Evolutionary conservation across 2,113 vertebrate species (phyloP).

Genomic region (western clawed frog (Xenopus tropicalis)): DNA sequence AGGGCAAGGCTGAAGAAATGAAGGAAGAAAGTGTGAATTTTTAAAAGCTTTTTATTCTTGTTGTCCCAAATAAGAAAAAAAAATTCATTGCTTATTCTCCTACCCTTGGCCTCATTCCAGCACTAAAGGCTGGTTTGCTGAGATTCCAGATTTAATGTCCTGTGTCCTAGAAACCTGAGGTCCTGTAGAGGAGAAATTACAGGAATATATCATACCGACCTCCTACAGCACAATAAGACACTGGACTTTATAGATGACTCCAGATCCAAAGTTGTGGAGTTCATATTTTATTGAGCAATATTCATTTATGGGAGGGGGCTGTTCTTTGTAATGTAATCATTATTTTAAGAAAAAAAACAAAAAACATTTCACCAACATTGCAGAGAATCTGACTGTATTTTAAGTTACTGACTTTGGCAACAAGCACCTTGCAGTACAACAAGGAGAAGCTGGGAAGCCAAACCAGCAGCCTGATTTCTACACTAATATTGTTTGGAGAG

Average conservation of each 20-base stretch:
- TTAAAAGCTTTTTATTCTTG: slow-evolving; percentile 49
- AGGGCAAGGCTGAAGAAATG: slow-evolving; percentile 24
- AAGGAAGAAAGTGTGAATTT: slow-evolving; percentile 54
- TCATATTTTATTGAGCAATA: slow-evolving; percentile 28
- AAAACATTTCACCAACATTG: slow-evolving; percentile 51
- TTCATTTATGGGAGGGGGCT: slow-evolving; percentile 4
- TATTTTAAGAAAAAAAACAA: slow-evolving; percentile 9
- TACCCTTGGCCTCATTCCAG: slow-evolving; percentile 39
- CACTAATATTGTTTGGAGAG: slow-evolving; percentile 17
- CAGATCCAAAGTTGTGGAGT: not conserved
- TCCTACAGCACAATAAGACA: not conserved
- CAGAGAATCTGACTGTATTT: slow-evolving; percentile 22
- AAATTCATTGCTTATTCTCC: slow-evolving; percentile 60
- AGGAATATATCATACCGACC: not conserved
- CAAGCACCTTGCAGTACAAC: slow-evolving; percentile 35
- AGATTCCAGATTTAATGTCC: slow-evolving; percentile 13
- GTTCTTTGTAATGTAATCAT: slow-evolving; percentile 2
- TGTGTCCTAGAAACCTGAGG: slow-evolving; percentile 1
- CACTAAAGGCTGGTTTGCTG: not conserved
- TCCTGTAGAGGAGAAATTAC: not conserved
- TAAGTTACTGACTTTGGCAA: slow-evolving; percentile 54
- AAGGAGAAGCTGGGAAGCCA: slow-evolving; percentile 20
- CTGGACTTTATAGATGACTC: slow-evolving; percentile 8
- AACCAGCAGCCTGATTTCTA: slow-evolving; percentile 1
- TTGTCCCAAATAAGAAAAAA: slow-evolving; percentile 28